phyloP scores from a whole-genome alignment of 2,113 vertebrate genomes.

The Protomyctophum bolini region DNA sequence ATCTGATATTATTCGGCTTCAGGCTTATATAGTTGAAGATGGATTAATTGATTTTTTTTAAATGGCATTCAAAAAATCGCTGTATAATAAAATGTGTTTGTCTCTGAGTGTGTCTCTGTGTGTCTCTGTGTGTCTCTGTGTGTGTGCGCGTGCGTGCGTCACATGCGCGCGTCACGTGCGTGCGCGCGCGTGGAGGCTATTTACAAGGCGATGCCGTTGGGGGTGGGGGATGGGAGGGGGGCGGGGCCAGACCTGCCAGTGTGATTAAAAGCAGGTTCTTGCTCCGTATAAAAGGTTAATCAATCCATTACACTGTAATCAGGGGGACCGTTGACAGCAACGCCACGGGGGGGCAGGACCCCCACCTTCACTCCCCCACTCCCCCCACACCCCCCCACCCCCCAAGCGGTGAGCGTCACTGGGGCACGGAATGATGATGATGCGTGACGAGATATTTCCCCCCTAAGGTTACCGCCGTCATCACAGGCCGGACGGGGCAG shows the following conservation, averaged over 20 bases:
- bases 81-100: too few species aligned
- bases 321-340: conserved; percentile 44
- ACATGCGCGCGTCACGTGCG: too few species aligned
- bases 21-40: too few species aligned
- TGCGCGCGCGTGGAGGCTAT: conserved; percentile 34
- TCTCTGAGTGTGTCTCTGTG: too few species aligned
- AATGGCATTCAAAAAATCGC: too few species aligned
- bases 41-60: too few species aligned
- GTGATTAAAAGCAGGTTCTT: conserved; percentile 35
- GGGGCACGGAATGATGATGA: conserved; percentile 51
- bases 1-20: too few species aligned
- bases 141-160: too few species aligned
- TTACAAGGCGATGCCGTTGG: conserved; percentile 38
- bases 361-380: too few species aligned
- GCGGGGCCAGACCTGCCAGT: conserved; percentile 15
- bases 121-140: too few species aligned
- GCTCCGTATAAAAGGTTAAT: conserved; percentile 60
- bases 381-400: too few species aligned
- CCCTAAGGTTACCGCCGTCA: conserved; percentile 18
- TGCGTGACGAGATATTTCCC: conserved; percentile 57
- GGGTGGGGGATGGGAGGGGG: too few species aligned
- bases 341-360: conserved; percentile 19
- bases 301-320: conserved; percentile 64
- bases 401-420: conserved; percentile 52
- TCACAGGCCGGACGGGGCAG: conserved; percentile 13